These are phyloP conservation scores for Bhutanitis thaidina DNA, from an alignment of 2,888 invertebrate genomes.

Conservation along the genomic window DNA sequence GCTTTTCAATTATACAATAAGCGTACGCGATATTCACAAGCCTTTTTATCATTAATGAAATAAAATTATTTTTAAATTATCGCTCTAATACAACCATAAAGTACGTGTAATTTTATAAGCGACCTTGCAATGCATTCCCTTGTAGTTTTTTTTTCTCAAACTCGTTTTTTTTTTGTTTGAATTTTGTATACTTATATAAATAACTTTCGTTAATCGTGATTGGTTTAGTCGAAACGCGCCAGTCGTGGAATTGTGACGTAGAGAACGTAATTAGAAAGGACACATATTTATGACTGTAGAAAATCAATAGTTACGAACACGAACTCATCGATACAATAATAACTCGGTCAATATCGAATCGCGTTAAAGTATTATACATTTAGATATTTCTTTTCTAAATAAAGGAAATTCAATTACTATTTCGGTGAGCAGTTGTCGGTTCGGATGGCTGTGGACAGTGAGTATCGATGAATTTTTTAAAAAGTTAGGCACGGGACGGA, in stretches of 20 bases:
- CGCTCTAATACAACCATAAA: conserved; percentile 19
- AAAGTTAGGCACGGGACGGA: conserved; percentile 71
- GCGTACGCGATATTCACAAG: conserved; percentile 62
- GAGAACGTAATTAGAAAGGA: neutral
- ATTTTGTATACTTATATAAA: neutral
- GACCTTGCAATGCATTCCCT: neutral
- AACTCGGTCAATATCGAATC: neutral
- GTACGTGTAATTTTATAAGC: conserved; percentile 5
- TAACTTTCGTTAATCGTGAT: neutral
- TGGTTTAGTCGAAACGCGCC: neutral
- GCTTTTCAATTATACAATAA: conserved; percentile 23
- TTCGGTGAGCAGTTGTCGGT: conserved; percentile 42
- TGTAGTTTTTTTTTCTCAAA: too few relatives aligned
- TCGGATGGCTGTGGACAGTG: conserved; percentile 57
- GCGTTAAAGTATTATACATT: neutral
- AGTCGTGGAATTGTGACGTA: neutral
- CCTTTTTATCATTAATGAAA: conserved; percentile 40
- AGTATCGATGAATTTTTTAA: conserved; percentile 69
- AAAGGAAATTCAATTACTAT: conserved; percentile 28
- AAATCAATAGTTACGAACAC: neutral
- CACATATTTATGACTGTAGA: neutral
- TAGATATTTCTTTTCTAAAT: conserved; percentile 13
- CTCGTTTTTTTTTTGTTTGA: neutral
- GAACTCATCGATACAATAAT: neutral
- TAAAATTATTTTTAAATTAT: conserved; percentile 24